A percentile compares a stretch with the other conserved stretches of the same genome.
Conservation (phyloP, 2,797 vertebrate genomes). For the Poeciliopsis presidionis region DNA sequence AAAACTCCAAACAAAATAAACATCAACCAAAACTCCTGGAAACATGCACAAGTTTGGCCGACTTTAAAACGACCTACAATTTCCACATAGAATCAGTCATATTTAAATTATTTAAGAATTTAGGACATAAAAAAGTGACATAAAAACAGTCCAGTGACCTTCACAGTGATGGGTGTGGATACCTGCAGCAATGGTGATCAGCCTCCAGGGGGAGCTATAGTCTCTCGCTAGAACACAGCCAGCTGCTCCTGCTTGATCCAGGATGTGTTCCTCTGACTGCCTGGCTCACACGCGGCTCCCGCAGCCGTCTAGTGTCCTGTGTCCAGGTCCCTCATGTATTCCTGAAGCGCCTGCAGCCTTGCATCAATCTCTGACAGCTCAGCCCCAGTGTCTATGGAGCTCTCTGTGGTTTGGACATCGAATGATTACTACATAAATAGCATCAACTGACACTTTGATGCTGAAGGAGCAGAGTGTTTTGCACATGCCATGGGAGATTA, state of each 20-base stretch:
- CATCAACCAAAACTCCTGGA: not conserved
- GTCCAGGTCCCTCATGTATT: slow-evolving; percentile 91
- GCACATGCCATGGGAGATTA: too few species aligned
- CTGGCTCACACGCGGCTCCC: not conserved
- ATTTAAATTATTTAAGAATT: slow-evolving; percentile 31
- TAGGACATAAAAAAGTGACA: slow-evolving; percentile 38
- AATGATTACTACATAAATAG: not conserved
- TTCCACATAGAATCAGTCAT: not conserved
- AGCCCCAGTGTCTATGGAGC: slow-evolving; percentile 78
- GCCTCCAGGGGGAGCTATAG: slow-evolving; percentile 9
- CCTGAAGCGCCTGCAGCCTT: slow-evolving; percentile 89
- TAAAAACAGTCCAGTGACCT: slow-evolving; percentile 23
- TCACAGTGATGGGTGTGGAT: slow-evolving; percentile 57
- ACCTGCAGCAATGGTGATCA: slow-evolving; percentile 24
- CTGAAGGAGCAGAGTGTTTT: too few species aligned
- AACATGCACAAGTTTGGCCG: not conserved
- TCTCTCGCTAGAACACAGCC: slow-evolving; percentile 3
- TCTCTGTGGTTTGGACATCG: slow-evolving; percentile 71
- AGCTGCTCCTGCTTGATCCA: slow-evolving; percentile 2
- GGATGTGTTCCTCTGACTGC: slow-evolving; percentile 11
- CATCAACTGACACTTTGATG: not conserved
- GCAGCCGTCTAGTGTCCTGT: slow-evolving; percentile 74
- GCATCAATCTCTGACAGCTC: slow-evolving; percentile 92
- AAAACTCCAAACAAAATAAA: not conserved
- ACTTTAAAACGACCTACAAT: not conserved